Evolutionary conservation across 2,797 vertebrate species (phyloP).

Genomic region (Kryptopterus vitreolus): DNA sequence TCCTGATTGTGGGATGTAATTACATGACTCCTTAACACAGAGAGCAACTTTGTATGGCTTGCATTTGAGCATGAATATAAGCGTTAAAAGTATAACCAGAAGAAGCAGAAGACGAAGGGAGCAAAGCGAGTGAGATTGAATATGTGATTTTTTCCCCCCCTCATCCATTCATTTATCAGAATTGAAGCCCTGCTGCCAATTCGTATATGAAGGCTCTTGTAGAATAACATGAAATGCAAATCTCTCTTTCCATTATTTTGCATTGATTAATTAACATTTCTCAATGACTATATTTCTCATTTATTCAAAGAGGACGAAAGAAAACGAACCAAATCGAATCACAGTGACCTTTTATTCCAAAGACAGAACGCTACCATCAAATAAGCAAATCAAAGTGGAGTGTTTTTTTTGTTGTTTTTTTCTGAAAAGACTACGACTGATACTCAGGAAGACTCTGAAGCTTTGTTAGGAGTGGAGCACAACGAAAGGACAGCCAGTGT

Average conservation of each 20-base stretch:
- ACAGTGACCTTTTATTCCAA: slow-evolving; percentile 11
- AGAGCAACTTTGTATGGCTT: not conserved
- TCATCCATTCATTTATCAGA: not conserved
- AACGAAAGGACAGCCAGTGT: slow-evolving; percentile 18
- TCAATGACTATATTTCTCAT: slow-evolving; percentile 11
- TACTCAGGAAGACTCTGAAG: slow-evolving; percentile 17
- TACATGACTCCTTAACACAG: slow-evolving; percentile 8
- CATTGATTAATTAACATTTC: slow-evolving; percentile 3
- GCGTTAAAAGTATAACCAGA: not conserved
- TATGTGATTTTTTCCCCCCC: not conserved
- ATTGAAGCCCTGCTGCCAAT: not conserved
- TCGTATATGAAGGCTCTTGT: not conserved
- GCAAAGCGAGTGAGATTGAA: not conserved
- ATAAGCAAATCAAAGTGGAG: slow-evolving; percentile 28
- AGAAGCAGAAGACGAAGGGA: too few species aligned
- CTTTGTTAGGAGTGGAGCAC: slow-evolving; percentile 33
- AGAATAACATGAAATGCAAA: not conserved
- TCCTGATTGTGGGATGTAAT: slow-evolving; percentile 5
- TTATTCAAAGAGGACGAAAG: not conserved
- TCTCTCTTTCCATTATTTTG: not conserved
- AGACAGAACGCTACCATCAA: not conserved
- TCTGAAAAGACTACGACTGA: slow-evolving; percentile 19
- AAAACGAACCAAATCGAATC: not conserved
- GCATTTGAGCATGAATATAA: not conserved
- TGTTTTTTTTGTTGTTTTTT: too few species aligned